Base-by-base conservation (phyloP, 2,797 vertebrate genomes). In the Sparus aurata region DNA sequence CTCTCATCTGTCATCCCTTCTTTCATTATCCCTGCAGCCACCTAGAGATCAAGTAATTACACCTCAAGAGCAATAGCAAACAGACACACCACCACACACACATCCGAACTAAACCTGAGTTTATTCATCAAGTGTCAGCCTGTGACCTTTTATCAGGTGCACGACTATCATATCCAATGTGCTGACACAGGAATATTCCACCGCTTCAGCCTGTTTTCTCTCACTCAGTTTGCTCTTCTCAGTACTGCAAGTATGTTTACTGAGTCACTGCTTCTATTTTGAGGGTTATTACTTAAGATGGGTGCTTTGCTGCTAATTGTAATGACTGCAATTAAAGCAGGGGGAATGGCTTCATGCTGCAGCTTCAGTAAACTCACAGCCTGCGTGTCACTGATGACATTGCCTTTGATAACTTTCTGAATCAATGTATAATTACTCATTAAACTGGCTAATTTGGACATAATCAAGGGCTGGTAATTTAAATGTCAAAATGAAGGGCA, bases 1-100 rank as follows among this genome's bases (percentile, higher is more conserved):
- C 58, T 58, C 45, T 69, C 63, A 45, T 66, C 67, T 22, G 12
- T 71, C 79, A 85, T 83, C 59, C 79, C 76, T 79, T 80, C 69
- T 38, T 78, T 86, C 58, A 83, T 90, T 83, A 80, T 72, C 62
- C 71, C 34, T 9, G 41, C 70, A 69, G 85, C 38, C 47, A 7
- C 76, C 72, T 34, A 23, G 75, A 85, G 80, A 87, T 84, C 77
- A 80, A 72, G 67, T 78, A 83, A 91, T 91, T 88, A 87, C 82
- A 87, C 64, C 72, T 64, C 10, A 4, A 25, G 80, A 75, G 73
- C 72, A 64, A 18, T n/a, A 30, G 64, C 62, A 73, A 79, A 86
- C 58, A n/a, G 17, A 9, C 17, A 9, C 17, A 8, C 52, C 27
- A 43, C 12, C 30, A 17, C 12, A 16, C 38, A 68, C 52, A 55